Base-by-base conservation (phyloP, 2,888 invertebrate species). In the Polymixis flavicincta region DNA sequence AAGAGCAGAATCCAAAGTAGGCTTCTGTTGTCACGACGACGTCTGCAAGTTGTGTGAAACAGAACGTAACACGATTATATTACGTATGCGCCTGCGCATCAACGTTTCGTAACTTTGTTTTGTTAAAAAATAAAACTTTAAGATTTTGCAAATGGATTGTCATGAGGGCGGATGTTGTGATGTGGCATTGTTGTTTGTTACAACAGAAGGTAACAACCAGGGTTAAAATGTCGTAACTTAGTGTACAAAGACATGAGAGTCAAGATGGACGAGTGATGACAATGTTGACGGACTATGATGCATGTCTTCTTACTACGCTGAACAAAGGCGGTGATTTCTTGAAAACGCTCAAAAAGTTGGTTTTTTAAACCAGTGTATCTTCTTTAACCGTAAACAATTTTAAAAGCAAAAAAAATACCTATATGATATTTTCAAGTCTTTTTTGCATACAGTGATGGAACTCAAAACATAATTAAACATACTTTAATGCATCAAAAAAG, bases 1-100 rank as follows among this genome's bases (percentile, higher is more conserved):
- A 45, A 71, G 4, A 64, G 1, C 57, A 67, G 28, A 45, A 67
- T 76, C 22, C 14, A n/a, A 84, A 82, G 67, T 57, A 69, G 71
- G 76, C 50, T 71, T 60, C 48, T 73, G 48, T 52, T 74, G 75
- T 82, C 87, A 88, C 80, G 85, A 63, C 80, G 83, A 63, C 73
- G 68, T 78, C 76, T 81, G 73, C 25, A 67, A 59, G 52, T 37
- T 78, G 85, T 82, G 89, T 83, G 82, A 90, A 90, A 88, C 91
- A 90, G 90, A 90, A 88, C 90, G 91, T 84, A 85, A 87, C 87
- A 74, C 75, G 68, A 85, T 85, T 83, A 87, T 73, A 80, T 88
- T 89, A 87, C 81, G 78, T 84, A 64, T 78, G 84, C 82, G 80
- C 74, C 74, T 72, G 80, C 81, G 74, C 86, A 82, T 85, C 71